phyloP scores from a whole-genome alignment of 2,113 vertebrate genomes.

The Seriola dumerili region DNA sequence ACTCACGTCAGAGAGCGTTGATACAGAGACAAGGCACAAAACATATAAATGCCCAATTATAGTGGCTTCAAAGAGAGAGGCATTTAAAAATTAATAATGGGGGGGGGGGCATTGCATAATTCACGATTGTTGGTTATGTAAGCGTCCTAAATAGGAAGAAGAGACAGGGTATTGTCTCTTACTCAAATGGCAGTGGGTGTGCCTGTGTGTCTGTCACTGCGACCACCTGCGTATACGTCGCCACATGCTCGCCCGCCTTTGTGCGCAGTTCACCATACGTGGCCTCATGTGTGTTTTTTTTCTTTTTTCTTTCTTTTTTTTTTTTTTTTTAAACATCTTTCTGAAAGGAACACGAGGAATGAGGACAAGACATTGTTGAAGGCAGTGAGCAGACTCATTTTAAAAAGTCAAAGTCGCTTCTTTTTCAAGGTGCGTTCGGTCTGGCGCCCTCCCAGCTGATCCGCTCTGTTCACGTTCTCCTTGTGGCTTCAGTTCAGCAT shows the following conservation, averaged over 20 bases:
- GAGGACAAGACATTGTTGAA: conserved; percentile 9
- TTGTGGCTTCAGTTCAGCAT: conserved; percentile 55
- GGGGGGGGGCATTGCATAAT: conserved; percentile 69
- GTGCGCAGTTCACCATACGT: neutral
- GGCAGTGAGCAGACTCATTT: conserved; percentile 14
- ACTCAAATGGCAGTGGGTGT: conserved; percentile 35
- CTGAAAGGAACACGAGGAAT: conserved; percentile 13
- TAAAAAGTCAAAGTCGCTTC: conserved; percentile 25
- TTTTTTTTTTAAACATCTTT: neutral
- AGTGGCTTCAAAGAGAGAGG: conserved; percentile 74
- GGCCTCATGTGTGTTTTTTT: neutral
- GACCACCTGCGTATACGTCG: neutral
- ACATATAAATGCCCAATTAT: conserved; percentile 81
- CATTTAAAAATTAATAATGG: conserved; percentile 77
- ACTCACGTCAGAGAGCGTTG: conserved; percentile 45
- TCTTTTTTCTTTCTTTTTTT: too few relatives aligned
- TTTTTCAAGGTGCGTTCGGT: conserved; percentile 50
- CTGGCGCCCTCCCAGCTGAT: conserved; percentile 28
- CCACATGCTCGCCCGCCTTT: neutral
- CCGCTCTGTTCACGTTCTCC: conserved; percentile 34
- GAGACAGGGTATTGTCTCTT: conserved; percentile 62
- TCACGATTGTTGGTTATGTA: conserved; percentile 71
- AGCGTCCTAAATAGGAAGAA: conserved; percentile 69
- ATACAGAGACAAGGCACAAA: conserved; percentile 68
- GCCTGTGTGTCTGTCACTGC: neutral